Percentiles rank a stretch among this genome's conserved stretches.
phyloP scores from a whole-genome alignment of 2,113 vertebrate genomes.

The Origma solitaria region DNA sequence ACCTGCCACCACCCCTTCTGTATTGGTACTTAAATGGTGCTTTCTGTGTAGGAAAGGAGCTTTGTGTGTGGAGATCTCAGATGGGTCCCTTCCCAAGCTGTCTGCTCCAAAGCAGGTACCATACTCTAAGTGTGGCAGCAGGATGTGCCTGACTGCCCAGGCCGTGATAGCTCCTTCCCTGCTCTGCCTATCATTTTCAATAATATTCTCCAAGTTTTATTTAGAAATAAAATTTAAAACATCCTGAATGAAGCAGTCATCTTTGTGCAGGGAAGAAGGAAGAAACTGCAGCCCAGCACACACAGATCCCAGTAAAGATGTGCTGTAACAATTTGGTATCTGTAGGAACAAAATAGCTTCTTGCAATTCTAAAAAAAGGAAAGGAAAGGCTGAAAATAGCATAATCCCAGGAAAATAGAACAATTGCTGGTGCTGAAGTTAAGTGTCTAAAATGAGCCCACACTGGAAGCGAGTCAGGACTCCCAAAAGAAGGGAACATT shows the following conservation, averaged over 20 bases:
- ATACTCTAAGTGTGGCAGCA: background rate
- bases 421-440: background rate
- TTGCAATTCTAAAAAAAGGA: background rate
- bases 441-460: background rate
- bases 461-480: background rate
- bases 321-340: background rate
- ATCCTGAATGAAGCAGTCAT: background rate
- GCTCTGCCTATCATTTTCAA: background rate
- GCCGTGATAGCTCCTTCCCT: background rate
- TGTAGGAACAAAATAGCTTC: background rate
- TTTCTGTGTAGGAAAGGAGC: background rate
- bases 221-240: background rate
- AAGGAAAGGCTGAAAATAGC: conserved; percentile 1
- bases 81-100: background rate
- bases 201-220: background rate
- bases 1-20: background rate
- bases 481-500: background rate
- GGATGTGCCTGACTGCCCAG: background rate
- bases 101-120: background rate
- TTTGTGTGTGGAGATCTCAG: background rate
- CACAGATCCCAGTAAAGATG: background rate
- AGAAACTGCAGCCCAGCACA: background rate
- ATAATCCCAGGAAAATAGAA: conserved; percentile 4
- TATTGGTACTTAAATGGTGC: background rate
- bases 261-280: background rate